phyloP scores from a whole-genome alignment of 2,113 vertebrate genomes.

The Zosterops hypoxanthus region DNA sequence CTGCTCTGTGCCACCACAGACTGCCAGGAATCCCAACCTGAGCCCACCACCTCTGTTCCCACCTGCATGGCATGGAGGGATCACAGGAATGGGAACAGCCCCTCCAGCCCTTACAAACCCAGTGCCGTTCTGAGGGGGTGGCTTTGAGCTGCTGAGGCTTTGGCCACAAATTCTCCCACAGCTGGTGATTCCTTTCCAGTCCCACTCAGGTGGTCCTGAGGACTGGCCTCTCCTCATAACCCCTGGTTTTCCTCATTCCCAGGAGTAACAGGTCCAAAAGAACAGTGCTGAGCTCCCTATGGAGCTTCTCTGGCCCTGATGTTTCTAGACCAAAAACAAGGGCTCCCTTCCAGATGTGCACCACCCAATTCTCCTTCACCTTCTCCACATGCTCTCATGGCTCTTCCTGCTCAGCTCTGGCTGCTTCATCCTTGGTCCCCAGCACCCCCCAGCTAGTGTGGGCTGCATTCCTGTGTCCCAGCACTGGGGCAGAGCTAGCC shows the following conservation, averaged over 20 bases:
- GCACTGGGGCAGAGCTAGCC: neutral
- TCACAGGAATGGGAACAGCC: neutral
- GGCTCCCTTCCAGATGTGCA: neutral
- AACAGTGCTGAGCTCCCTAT: accelerated
- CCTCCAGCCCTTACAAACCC: neutral
- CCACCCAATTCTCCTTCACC: neutral
- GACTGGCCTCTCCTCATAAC: neutral
- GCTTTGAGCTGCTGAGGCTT: neutral
- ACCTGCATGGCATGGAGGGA: neutral
- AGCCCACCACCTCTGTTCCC: accelerated
- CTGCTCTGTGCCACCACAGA: neutral
- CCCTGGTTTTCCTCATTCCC: neutral
- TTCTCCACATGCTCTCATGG: neutral
- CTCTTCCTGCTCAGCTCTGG: neutral
- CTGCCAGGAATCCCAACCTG: neutral
- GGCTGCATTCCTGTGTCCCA: neutral
- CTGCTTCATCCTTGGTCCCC: neutral
- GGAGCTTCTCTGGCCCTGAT: neutral
- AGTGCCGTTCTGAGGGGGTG: neutral
- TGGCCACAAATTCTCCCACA: neutral
- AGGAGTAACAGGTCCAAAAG: neutral
- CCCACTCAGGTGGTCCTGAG: neutral
- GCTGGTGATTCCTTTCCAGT: neutral
- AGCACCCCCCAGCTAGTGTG: no score
- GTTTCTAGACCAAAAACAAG: neutral